Evolutionary conservation across 2,888 invertebrate species (phyloP).

Genomic region (Cheilosia scutellata): DNA sequence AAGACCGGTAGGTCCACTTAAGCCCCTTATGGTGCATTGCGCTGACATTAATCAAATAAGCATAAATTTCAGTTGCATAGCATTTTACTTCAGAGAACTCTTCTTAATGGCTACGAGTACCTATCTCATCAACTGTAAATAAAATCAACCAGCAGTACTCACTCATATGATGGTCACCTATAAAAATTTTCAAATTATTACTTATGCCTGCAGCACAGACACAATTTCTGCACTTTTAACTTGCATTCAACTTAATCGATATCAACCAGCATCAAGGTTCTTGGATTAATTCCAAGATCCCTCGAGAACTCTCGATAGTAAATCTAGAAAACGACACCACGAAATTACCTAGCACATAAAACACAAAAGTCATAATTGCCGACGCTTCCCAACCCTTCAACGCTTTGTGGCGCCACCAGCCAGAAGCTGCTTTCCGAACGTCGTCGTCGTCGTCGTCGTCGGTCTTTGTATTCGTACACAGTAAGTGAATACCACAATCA

Average conservation of each 20-base stretch:
- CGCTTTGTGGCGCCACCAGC: conserved; percentile 29
- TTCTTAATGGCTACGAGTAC: too few relatives aligned
- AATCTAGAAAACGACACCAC: conserved; percentile 52
- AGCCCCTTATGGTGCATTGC: too few relatives aligned
- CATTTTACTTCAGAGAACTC: too few relatives aligned
- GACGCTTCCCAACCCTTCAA: conserved; percentile 19
- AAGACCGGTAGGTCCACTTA: too few relatives aligned
- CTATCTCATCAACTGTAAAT: too few relatives aligned
- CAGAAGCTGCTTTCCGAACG: neutral
- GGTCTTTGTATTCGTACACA: neutral
- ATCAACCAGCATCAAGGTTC: conserved; percentile 13
- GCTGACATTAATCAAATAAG: too few relatives aligned
- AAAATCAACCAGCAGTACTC: too few relatives aligned
- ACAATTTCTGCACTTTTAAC: conserved; percentile 1
- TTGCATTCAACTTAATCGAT: conserved; percentile 33
- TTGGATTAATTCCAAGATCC: conserved; percentile 52
- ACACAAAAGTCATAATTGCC: conserved; percentile 45
- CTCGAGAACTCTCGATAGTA: conserved; percentile 22
- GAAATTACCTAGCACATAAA: conserved; percentile 55
- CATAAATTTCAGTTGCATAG: too few relatives aligned
- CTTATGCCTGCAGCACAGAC: neutral
- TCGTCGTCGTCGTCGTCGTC: neutral
- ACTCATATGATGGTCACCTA: too few relatives aligned
- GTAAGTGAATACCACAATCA: conserved; percentile 18
- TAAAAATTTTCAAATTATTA: too few relatives aligned